Evolutionary conservation across 2,797 vertebrate species (phyloP), one percentile per base, ranked within the genome.

Genomic region (Falco naumanni): DNA sequence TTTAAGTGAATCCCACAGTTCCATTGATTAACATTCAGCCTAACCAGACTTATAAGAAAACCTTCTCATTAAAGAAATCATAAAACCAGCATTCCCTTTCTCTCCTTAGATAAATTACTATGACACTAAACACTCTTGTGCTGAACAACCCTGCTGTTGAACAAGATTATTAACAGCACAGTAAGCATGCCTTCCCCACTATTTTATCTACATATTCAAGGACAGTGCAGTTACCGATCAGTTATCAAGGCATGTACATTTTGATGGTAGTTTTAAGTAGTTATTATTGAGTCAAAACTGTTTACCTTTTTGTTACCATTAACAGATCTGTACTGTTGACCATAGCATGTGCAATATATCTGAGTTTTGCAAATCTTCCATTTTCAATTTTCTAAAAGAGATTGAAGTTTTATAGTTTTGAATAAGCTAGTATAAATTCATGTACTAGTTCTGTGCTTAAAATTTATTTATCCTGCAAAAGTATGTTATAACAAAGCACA

Each of bases 231-330:
- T 51, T 60, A 66, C 34, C n/a, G 28, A 80, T 37, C 41, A 89
- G 13, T 48, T 69, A 89, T 29, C 50, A 88, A 34, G 8, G 19
- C 24, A 57, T 22, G 7, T 17, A 68, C 3, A 39, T 51, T 78
- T 34, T 47, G 10, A 51, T 63, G 18, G 41, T 3, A 64, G 7
- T 48, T 86, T 81, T 39, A 91, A 34, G 11, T 16, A 56, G 4
- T 47, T 82, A 59, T 25, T 65, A 83, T 45, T 78, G 21, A 93
- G 15, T 68, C 18, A 43, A 86, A 95, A 92, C 47, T 24, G 22
- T 89, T 98, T 98, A 99, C 99, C 99, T 99, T 98, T 99, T 99
- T 56, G 99, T 99, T 96, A 99, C 99, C 99, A 99, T 99, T 93
- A 99, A 97, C 96, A 99, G 98, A 97, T 99, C 99, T 1, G 99